These are phyloP conservation scores for Emydura subglobosa DNA, from an alignment of 2,113 vertebrate species.

Conservation along the genomic window DNA sequence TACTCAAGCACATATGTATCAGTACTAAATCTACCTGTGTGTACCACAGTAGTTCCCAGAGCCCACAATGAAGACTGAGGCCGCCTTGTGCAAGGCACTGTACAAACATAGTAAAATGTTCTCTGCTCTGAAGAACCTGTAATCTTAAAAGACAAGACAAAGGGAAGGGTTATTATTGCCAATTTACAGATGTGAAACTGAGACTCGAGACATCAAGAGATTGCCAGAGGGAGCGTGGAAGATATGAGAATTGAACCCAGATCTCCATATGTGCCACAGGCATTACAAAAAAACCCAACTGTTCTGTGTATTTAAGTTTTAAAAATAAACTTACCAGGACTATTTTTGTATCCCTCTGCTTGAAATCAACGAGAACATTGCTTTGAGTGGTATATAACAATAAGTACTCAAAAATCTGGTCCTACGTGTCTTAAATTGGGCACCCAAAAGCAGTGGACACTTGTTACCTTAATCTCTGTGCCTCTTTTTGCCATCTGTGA, in stretches of 20 bases:
- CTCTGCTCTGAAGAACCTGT: neutral
- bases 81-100: neutral
- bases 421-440: neutral
- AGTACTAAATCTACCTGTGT: neutral
- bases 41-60: neutral
- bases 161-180: neutral
- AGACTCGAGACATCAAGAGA: neutral
- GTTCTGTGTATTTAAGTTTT: rapidly evolving
- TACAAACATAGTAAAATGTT: neutral
- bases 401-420: neutral
- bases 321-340: neutral
- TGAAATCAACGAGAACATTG: neutral
- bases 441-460: neutral
- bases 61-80: neutral
- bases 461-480: neutral
- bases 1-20: neutral
- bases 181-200: neutral
- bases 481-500: neutral
- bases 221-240: neutral
- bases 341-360: neutral
- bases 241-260: neutral
- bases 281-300: neutral
- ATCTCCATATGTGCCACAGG: neutral
- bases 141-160: neutral
- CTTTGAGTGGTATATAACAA: neutral